Conservation (phyloP, 1,140 invertebrate genomes). For the Drosophila bifasciata region DNA sequence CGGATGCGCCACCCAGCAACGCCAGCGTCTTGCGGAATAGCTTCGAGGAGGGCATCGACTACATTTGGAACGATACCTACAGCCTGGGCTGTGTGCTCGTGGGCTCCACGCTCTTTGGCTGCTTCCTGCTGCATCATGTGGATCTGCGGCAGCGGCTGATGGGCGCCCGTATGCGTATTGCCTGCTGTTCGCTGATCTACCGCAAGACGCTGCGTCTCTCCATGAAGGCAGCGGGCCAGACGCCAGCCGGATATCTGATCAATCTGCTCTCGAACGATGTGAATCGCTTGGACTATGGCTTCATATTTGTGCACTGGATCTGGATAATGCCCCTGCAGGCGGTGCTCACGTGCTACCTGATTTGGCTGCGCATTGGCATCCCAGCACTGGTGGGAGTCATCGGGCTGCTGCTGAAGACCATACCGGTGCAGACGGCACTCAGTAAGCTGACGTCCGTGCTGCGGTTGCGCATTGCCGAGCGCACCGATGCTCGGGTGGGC, state of each 20-base stretch:
- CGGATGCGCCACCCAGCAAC: conserved; percentile 3
- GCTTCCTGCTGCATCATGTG: conserved; percentile 83
- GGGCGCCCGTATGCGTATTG: conserved; percentile 85
- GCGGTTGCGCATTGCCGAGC: conserved; percentile 85
- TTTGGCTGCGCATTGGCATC: conserved; percentile 89
- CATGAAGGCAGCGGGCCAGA: conserved; percentile 88
- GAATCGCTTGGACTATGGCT: conserved; percentile 87
- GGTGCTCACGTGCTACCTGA: conserved; percentile 86
- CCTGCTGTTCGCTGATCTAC: conserved; percentile 86
- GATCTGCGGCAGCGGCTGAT: conserved; percentile 78
- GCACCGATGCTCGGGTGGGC: conserved; percentile 90
- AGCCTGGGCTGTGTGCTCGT: conserved; percentile 70
- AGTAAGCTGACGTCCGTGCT: conserved; percentile 85
- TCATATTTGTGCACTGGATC: conserved; percentile 87
- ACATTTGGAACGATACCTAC: conserved; percentile 69
- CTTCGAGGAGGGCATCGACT: conserved; percentile 9
- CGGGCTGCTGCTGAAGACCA: conserved; percentile 86
- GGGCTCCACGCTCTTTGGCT: conserved; percentile 63
- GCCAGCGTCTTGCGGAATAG: neutral
- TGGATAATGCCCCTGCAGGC: conserved; percentile 90
- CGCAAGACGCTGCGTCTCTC: conserved; percentile 87
- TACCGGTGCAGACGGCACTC: conserved; percentile 88
- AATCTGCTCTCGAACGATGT: conserved; percentile 94
- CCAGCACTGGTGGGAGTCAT: conserved; percentile 89
- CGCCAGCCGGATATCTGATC: conserved; percentile 92